Percentiles rank a stretch among this genome's conserved stretches.
These are phyloP conservation scores for Gonioctena quinquepunctata DNA, from an alignment of 1,140 invertebrate species.

Conservation along the genomic window DNA sequence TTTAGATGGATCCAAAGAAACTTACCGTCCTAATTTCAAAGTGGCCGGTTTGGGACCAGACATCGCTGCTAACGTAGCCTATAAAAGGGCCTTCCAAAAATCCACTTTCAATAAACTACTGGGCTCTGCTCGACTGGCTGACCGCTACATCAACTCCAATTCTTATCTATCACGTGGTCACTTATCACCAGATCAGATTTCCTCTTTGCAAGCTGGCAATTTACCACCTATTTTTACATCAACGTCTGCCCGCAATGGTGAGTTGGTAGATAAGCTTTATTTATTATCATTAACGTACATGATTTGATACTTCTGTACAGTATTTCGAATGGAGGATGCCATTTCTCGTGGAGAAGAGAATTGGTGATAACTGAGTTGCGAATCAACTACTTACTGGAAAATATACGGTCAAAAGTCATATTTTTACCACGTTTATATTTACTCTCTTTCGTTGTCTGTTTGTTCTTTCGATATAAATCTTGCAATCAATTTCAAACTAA, in stretches of 20 bases:
- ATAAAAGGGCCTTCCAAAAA: conserved; percentile 48
- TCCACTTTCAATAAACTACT: conserved; percentile 49
- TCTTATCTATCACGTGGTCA: conserved; percentile 59
- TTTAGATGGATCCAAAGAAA: conserved; percentile 45
- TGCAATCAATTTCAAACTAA: no score
- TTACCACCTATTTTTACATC: conserved; percentile 60
- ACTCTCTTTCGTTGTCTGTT: no score
- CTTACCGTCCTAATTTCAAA: conserved; percentile 45
- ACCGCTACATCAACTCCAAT: conserved; percentile 49
- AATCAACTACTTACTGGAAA: no score
- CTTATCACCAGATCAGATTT: conserved; percentile 61
- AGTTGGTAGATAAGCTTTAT: background rate
- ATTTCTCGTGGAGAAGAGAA: no score
- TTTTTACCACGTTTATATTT: no score
- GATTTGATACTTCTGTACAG: no score
- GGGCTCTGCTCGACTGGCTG: conserved; percentile 40
- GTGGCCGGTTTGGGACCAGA: conserved; percentile 38
- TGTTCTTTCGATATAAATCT: no score
- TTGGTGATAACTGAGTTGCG: no score
- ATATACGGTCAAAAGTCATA: no score
- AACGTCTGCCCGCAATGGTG: conserved; percentile 62
- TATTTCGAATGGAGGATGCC: no score
- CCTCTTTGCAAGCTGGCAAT: conserved; percentile 56
- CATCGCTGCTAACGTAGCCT: conserved; percentile 33
- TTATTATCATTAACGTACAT: no score